These are phyloP conservation scores for Globodera rostochiensis DNA, from an alignment of 1,140 invertebrate species.

Conservation along the genomic window DNA sequence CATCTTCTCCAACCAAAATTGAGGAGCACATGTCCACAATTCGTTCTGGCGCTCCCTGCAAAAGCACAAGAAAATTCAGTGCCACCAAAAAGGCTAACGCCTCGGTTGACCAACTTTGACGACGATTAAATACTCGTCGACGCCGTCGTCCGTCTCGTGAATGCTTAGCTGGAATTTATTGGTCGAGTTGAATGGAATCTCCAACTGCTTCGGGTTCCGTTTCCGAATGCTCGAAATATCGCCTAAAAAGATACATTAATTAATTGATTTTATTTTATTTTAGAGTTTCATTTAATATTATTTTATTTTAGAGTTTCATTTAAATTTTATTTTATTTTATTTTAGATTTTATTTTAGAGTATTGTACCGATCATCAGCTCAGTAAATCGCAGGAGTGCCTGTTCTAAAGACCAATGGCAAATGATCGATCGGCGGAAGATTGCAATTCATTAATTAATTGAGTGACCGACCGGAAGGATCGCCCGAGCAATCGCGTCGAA, in stretches of 20 bases:
- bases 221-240: conserved; percentile 85
- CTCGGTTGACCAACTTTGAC: conserved; percentile 10
- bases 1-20: conserved; percentile 88
- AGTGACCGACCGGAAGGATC: conserved; percentile 53
- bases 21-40: conserved; percentile 92
- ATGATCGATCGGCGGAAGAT: background rate
- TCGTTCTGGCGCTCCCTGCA: conserved; percentile 98
- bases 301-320: no score
- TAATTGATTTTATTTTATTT: background rate
- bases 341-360: background rate
- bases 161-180: conserved; percentile 98
- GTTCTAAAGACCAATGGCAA: conserved; percentile 54
- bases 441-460: background rate
- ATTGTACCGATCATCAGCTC: conserved; percentile 58
- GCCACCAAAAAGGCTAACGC: background rate
- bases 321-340: background rate
- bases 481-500: conserved; percentile 64
- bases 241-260: conserved; percentile 17
- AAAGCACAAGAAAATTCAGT: conserved; percentile 65
- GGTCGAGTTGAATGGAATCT: conserved; percentile 98
- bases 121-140: conserved; percentile 87
- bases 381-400: conserved; percentile 67
- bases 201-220: conserved; percentile 90
- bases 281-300: no score
- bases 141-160: conserved; percentile 81